phyloP scores from a whole-genome alignment of 2,797 vertebrate species.

The Pipistrellus kuhlii region DNA sequence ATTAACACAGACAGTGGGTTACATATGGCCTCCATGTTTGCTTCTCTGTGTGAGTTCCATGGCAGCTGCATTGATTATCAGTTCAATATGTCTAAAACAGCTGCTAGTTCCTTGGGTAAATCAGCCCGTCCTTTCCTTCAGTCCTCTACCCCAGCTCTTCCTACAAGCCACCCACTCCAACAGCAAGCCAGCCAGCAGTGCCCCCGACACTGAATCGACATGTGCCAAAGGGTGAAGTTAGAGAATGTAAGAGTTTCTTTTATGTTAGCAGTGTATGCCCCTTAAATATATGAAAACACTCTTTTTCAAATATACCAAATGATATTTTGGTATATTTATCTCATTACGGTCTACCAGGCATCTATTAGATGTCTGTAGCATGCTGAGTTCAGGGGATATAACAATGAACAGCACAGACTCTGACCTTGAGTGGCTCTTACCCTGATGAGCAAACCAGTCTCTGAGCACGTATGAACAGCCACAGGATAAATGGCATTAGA shows the following conservation, averaged over 20 bases:
- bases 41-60: conserved; percentile 82
- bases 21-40: conserved; percentile 79
- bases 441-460: background rate
- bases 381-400: background rate
- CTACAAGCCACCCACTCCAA: background rate
- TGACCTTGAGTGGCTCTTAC: background rate
- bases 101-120: conserved; percentile 84
- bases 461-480: background rate
- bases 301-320: background rate
- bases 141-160: conserved; percentile 56
- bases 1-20: conserved; percentile 80
- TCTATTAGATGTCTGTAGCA: background rate
- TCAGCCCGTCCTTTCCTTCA: conserved; percentile 78
- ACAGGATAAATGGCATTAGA: background rate
- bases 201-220: background rate
- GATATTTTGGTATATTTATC: background rate
- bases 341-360: background rate
- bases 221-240: background rate
- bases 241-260: background rate
- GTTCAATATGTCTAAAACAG: conserved; percentile 84
- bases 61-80: conserved; percentile 84
- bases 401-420: background rate
- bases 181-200: background rate
- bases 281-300: conserved; percentile 23
- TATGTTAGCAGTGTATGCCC: background rate